Percentiles rank a stretch among this genome's conserved stretches.
phyloP scores from a whole-genome alignment of 2,888 invertebrate genomes.

The Agriotes lineatus region DNA sequence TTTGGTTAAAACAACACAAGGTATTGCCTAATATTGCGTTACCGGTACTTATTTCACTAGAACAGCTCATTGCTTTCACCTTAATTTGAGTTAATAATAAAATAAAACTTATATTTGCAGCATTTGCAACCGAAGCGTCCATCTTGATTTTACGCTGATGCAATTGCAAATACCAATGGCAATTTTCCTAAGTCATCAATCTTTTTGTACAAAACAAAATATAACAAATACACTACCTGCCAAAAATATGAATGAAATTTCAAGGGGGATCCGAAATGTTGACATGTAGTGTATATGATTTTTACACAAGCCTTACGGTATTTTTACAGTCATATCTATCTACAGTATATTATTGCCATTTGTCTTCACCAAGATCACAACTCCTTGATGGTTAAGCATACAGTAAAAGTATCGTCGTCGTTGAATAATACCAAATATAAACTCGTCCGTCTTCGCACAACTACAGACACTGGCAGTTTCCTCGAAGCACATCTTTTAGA shows the following conservation, averaged over 20 bases:
- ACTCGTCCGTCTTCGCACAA: neutral
- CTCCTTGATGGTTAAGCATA: conserved; percentile 21
- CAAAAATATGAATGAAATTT: too few species aligned
- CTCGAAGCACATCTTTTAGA: conserved; percentile 11
- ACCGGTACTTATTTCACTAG: conserved; percentile 2
- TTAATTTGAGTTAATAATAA: neutral
- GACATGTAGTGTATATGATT: neutral
- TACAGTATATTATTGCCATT: conserved; percentile 40
- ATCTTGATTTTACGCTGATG: neutral
- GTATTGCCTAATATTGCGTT: conserved; percentile 3
- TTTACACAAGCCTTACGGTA: neutral
- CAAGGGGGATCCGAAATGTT: neutral
- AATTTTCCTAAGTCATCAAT: neutral
- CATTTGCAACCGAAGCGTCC: neutral
- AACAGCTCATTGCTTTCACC: neutral
- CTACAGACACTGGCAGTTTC: conserved; percentile 8
- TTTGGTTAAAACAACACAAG: conserved; percentile 3
- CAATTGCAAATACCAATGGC: neutral
- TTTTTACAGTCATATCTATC: conserved; percentile 6
- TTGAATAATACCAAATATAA: neutral
- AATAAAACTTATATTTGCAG: neutral
- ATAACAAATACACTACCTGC: neutral
- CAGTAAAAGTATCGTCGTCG: neutral
- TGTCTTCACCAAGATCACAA: conserved; percentile 38
- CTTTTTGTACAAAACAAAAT: neutral